These are phyloP conservation scores for Thalassoma bifasciatum DNA, from an alignment of 2,113 vertebrate genomes.

Conservation along the genomic window DNA sequence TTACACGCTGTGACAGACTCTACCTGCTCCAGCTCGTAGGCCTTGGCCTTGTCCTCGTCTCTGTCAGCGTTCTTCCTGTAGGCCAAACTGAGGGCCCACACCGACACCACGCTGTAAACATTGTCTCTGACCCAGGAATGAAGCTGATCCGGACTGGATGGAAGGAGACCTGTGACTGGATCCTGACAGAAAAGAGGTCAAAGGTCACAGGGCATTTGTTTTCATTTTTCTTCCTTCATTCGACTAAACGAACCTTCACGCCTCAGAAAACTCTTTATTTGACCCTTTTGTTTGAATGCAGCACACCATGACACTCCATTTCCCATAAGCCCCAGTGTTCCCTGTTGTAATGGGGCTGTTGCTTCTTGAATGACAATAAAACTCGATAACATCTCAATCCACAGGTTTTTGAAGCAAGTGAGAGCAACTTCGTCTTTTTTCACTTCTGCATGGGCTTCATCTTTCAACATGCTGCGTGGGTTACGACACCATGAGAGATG, in stretches of 20 bases:
- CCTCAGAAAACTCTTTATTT: no score
- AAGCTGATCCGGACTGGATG: conserved; percentile 88
- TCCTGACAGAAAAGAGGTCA: conserved; percentile 79
- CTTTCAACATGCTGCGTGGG: no score
- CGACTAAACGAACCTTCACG: no score
- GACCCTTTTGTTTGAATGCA: background rate
- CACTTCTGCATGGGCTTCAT: no score
- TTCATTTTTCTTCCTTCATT: no score
- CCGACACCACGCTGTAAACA: conserved; percentile 92
- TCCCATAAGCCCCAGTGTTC: background rate
- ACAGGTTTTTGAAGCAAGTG: background rate
- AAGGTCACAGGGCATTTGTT: conserved; percentile 3
- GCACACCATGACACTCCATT: background rate
- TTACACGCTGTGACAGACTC: no score
- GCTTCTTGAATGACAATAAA: no score
- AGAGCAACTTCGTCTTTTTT: no score
- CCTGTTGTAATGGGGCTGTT: no score
- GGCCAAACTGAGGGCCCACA: conserved; percentile 95
- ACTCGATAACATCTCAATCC: background rate
- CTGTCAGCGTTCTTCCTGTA: conserved; percentile 96
- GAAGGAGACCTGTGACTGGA: conserved; percentile 93
- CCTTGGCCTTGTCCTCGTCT: conserved; percentile 97
- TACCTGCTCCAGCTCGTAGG: conserved; percentile 97
- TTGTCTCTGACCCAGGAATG: conserved; percentile 98
- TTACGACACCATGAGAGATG: background rate